phyloP scores from a whole-genome alignment of 2,888 invertebrate genomes.

The Lutraria lutraria region DNA sequence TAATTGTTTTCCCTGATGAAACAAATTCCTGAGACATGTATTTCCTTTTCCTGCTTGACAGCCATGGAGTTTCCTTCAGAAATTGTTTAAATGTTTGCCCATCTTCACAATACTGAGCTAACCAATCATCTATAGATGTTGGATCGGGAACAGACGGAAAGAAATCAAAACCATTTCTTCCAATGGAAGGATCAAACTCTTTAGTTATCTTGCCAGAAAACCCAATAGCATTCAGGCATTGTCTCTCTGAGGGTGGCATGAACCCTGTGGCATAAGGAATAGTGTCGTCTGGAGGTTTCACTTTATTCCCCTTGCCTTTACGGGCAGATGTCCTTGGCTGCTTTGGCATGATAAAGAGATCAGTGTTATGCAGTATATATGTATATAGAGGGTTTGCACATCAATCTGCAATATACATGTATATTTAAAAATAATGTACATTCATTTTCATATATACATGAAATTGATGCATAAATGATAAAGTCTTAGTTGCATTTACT shows the following conservation, averaged over 20 bases:
- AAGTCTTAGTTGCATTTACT: neutral
- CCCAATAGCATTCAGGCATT: conserved; percentile 78
- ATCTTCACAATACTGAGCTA: conserved; percentile 84
- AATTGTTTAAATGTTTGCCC: conserved; percentile 83
- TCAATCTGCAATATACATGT: neutral
- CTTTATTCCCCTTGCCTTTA: conserved; percentile 32
- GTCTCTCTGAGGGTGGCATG: conserved; percentile 68
- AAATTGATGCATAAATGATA: neutral
- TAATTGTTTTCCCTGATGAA: conserved; percentile 75
- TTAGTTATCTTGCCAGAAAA: conserved; percentile 56
- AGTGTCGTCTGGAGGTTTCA: conserved; percentile 22
- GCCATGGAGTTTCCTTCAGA: conserved; percentile 81
- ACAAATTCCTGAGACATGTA: conserved; percentile 76
- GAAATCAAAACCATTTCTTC: conserved; percentile 61
- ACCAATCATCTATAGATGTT: conserved; percentile 82
- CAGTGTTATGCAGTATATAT: no score
- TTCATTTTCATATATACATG: no score
- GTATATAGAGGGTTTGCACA: neutral
- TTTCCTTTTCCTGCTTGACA: conserved; percentile 80
- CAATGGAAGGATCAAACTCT: conserved; percentile 58
- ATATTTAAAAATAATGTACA: neutral
- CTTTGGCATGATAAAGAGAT: conserved; percentile 47
- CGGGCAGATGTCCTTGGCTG: conserved; percentile 61
- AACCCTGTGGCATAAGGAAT: conserved; percentile 81
- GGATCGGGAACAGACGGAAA: conserved; percentile 80